phyloP scores from a whole-genome alignment of 2,797 vertebrate genomes.

The Anabacerthia variegaticeps region DNA sequence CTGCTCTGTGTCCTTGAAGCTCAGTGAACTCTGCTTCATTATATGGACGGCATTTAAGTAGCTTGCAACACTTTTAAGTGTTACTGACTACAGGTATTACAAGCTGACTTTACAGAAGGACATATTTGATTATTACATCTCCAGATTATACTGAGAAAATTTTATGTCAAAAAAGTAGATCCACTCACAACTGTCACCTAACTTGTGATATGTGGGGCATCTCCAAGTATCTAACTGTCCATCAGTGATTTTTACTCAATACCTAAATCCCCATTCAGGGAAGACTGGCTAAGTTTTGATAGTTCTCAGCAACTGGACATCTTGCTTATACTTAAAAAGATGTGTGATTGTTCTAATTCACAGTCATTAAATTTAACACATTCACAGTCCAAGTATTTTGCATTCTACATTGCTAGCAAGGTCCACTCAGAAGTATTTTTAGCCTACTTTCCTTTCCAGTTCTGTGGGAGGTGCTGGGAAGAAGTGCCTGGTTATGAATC shows the following conservation, averaged over 20 bases:
- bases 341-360: background rate
- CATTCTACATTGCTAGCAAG: background rate
- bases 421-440: background rate
- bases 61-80: background rate
- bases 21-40: background rate
- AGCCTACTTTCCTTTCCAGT: background rate
- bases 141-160: background rate
- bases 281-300: background rate
- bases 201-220: background rate
- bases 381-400: background rate
- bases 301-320: background rate
- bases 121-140: background rate
- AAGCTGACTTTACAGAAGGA: background rate
- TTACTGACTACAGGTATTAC: background rate
- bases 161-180: background rate
- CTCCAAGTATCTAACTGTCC: background rate
- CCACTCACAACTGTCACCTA: background rate
- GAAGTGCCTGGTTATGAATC: background rate
- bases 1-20: background rate
- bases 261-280: background rate
- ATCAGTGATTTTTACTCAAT: background rate
- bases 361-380: background rate
- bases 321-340: background rate
- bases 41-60: background rate
- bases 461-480: background rate